A percentile compares a stretch with the other conserved stretches of the same genome.
Conservation (phyloP, 2,888 invertebrate genomes). For the Ectobius pallidus region DNA sequence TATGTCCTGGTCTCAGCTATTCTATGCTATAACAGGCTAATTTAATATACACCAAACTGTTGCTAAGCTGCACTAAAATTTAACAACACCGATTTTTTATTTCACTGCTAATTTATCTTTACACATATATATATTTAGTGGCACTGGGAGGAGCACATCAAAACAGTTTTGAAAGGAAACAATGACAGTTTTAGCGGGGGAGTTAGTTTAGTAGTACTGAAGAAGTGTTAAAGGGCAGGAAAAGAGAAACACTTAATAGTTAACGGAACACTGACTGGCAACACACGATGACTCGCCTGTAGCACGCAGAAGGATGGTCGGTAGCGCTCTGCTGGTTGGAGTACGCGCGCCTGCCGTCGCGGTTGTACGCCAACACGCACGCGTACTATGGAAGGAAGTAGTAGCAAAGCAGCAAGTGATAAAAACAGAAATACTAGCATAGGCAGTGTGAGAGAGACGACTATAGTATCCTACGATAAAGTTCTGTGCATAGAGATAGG, state of each 20-base stretch:
- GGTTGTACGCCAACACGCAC: slow-evolving; percentile 8
- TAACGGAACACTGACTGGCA: no score
- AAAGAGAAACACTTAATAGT: background rate
- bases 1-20: no score
- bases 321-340: background rate
- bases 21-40: no score
- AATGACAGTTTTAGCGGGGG: background rate
- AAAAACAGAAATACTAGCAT: background rate
- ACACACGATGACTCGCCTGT: background rate
- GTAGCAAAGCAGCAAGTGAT: background rate
- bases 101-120: background rate
- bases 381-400: slow-evolving; percentile 10
- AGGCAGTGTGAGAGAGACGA: background rate
- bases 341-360: background rate
- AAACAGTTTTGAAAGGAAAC: background rate
- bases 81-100: no score
- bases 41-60: no score
- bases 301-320: slow-evolving; percentile 8
- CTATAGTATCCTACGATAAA: background rate
- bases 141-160: background rate
- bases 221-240: background rate
- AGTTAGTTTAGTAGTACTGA: background rate
- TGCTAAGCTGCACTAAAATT: no score
- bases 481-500: background rate
- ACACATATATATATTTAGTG: background rate